phyloP scores from a whole-genome alignment of 2,797 vertebrate genomes.

The Pelochelys cantorii region DNA sequence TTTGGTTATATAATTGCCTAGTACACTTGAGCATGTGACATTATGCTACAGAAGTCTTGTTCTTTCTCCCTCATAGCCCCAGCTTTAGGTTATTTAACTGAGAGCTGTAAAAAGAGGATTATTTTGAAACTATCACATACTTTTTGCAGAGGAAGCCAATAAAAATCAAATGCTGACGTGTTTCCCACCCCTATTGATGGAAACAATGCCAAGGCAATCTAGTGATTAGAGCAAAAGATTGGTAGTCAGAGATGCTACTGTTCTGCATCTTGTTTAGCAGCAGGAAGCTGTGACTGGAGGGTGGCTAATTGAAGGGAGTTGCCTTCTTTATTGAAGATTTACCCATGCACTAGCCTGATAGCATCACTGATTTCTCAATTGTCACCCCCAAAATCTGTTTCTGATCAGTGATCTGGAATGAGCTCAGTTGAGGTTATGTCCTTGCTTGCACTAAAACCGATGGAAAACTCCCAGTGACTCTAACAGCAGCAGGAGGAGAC shows the following conservation, averaged over 20 bases:
- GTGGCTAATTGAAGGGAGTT: not conserved
- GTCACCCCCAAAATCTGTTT: not conserved
- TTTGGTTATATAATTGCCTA: conserved; percentile 78
- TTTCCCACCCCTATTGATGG: not conserved
- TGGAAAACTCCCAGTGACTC: not conserved
- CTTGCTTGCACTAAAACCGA: not conserved
- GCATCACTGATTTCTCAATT: not conserved
- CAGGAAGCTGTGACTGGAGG: not conserved
- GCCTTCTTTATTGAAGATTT: not conserved
- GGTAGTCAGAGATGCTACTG: not conserved
- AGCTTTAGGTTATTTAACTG: conserved; percentile 46
- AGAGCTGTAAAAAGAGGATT: conserved; percentile 52
- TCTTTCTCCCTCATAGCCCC: not conserved
- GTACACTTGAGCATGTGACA: conserved; percentile 58
- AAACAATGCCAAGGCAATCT: not conserved
- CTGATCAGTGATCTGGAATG: not conserved
- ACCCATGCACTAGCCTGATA: not conserved
- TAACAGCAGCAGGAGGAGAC: not conserved
- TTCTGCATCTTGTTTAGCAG: not conserved
- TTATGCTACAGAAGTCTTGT: conserved; percentile 68
- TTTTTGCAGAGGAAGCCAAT: conserved; percentile 26
- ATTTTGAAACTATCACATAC: conserved; percentile 8
- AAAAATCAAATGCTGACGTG: conserved; percentile 18
- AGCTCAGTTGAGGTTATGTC: not conserved
- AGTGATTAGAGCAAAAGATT: not conserved